Evolutionary conservation across 2,797 vertebrate species (phyloP).

Genomic region (Anguilla obscura): DNA sequence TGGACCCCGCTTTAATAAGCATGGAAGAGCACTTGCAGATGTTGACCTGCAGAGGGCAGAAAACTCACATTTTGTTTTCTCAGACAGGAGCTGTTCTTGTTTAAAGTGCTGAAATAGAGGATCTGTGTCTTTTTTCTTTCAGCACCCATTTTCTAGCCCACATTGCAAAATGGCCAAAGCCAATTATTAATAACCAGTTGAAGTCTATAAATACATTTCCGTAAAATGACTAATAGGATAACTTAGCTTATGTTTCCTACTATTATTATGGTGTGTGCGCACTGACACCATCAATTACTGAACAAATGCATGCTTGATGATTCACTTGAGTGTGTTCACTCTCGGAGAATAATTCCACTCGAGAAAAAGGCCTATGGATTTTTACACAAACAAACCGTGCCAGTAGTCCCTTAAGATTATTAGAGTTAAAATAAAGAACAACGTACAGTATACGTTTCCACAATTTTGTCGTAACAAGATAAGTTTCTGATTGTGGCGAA

Average conservation of each 20-base stretch:
- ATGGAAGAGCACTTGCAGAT: background rate
- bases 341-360: background rate
- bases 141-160: background rate
- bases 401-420: background rate
- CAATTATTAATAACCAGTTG: too few species aligned
- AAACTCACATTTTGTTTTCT: conserved; percentile 38
- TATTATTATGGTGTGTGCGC: background rate
- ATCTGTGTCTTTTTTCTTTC: background rate
- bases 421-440: background rate
- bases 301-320: background rate
- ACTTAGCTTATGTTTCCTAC: background rate
- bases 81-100: conserved; percentile 21
- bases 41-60: conserved; percentile 62
- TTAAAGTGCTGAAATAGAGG: conserved; percentile 3
- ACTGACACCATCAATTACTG: background rate
- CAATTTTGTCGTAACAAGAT: background rate
- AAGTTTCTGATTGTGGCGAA: background rate
- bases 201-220: background rate
- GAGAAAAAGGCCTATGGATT: background rate
- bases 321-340: background rate
- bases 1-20: background rate
- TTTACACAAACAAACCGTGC: background rate
- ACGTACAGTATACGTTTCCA: background rate
- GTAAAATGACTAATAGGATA: background rate
- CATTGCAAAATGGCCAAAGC: background rate